Evolutionary conservation across 2,113 vertebrate species (phyloP).

Genomic region (Bufo gargarizans): DNA sequence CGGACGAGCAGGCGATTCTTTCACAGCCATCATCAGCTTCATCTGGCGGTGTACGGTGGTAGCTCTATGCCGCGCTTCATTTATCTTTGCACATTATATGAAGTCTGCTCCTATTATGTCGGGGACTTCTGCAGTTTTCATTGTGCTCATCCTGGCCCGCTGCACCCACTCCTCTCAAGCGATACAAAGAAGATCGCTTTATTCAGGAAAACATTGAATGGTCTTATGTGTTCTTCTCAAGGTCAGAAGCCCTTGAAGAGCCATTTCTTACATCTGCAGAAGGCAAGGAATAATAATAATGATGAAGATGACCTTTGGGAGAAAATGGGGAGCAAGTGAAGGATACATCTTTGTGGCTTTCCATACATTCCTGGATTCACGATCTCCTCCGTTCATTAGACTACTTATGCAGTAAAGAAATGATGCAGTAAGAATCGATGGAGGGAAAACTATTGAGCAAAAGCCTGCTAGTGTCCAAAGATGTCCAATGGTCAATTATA

Average conservation of each 20-base stretch:
- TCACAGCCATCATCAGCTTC: too few species aligned
- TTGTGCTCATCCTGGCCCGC: not conserved
- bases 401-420: not conserved
- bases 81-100: not conserved
- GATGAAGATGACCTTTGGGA: slow-evolving; percentile 9
- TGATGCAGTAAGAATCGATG: not conserved
- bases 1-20: too few species aligned
- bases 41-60: too few species aligned
- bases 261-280: not conserved
- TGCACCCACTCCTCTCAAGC: not conserved
- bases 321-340: not conserved
- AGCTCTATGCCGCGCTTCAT: too few species aligned
- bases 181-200: slow-evolving; percentile 1
- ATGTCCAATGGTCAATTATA: not conserved
- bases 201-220: slow-evolving; percentile 25
- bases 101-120: not conserved
- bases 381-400: not conserved
- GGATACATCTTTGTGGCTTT: not conserved
- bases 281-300: not conserved
- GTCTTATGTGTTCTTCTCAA: slow-evolving; percentile 16
- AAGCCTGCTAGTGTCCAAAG: not conserved
- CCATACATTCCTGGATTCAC: not conserved
- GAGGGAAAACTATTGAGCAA: not conserved
- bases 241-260: slow-evolving; percentile 1
- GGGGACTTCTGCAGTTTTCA: slow-evolving; percentile 6